Conservation (phyloP, 2,797 vertebrate species). For the Anolis apletophallus region DNA sequence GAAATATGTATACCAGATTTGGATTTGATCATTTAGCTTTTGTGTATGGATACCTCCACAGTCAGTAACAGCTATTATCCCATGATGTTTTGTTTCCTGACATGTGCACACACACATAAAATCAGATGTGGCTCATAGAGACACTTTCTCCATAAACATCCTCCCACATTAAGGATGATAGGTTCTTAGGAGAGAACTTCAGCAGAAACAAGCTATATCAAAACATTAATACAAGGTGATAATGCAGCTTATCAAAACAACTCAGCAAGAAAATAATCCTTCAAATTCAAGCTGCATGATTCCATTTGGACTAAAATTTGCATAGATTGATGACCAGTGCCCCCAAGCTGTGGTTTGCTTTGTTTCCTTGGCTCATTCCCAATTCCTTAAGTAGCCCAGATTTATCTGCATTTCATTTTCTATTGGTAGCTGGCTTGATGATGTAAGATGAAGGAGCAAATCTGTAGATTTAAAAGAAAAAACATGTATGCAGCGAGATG, state of each 20-base stretch:
- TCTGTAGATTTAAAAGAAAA: constrained; percentile 46
- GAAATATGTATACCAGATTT: background rate
- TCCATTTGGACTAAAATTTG: fast-evolving
- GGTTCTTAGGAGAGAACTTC: background rate
- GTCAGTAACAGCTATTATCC: background rate
- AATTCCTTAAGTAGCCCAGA: background rate
- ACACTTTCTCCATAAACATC: too few species aligned
- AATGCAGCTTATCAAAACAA: background rate
- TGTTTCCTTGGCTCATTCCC: background rate
- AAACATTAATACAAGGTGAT: constrained; percentile 2
- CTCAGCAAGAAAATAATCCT: fast-evolving
- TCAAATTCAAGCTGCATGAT: fast-evolving
- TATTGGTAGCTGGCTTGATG: constrained; percentile 44
- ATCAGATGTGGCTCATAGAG: background rate
- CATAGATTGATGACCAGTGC: fast-evolving
- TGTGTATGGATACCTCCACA: background rate
- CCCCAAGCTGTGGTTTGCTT: background rate
- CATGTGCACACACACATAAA: background rate
- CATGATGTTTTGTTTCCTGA: background rate
- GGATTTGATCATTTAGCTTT: background rate
- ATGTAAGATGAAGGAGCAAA: constrained; percentile 61
- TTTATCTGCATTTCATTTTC: constrained; percentile 53
- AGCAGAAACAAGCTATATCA: background rate
- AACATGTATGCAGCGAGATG: background rate
- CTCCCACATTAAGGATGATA: background rate